Conservation (phyloP, 2,113 vertebrate species). For the Turdus rufiventris region DNA sequence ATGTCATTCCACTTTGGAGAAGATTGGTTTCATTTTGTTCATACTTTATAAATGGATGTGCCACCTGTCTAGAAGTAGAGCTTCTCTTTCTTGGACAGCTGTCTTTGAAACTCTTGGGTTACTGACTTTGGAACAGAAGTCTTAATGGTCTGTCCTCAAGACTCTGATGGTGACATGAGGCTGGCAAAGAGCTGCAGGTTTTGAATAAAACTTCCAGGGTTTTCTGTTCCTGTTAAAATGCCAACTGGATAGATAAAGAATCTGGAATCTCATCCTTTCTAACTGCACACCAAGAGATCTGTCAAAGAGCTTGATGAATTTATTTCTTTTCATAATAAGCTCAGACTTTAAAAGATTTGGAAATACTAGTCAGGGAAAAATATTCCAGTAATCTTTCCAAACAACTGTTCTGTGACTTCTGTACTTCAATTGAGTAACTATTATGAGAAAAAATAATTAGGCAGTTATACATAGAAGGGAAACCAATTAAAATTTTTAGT, state of each 20-base stretch:
- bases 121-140: not conserved
- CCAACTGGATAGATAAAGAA: not conserved
- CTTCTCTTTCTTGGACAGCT: not conserved
- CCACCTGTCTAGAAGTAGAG: not conserved
- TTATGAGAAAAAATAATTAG: not conserved
- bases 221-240: not conserved
- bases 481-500: not conserved
- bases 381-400: not conserved
- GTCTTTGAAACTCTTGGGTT: not conserved
- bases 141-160: not conserved
- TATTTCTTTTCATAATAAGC: not conserved
- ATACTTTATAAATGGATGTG: not conserved
- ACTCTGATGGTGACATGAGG: not conserved
- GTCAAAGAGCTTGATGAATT: not conserved
- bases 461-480: not conserved
- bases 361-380: not conserved
- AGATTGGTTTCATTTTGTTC: not conserved
- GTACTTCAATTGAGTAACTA: not conserved
- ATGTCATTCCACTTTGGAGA: not conserved
- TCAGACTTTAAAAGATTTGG: not conserved
- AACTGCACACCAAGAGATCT: not conserved
- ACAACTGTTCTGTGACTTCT: not conserved
- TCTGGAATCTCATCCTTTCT: not conserved
- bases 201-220: not conserved
- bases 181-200: not conserved